phyloP scores from a whole-genome alignment of 2,113 vertebrate genomes.

The Calyptommatus sinebrachiatus region DNA sequence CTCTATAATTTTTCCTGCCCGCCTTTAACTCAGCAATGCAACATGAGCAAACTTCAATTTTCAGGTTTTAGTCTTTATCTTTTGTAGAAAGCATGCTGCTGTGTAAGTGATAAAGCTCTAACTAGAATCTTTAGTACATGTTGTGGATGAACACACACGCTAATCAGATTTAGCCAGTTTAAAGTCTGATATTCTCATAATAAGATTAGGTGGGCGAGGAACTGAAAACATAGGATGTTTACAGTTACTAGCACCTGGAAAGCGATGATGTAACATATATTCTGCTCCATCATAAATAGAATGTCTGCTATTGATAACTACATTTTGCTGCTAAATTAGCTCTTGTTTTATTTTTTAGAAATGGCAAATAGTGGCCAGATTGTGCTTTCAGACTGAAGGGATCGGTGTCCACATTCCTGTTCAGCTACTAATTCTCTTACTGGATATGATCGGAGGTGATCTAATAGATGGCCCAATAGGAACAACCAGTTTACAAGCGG shows the following conservation, averaged over 20 bases:
- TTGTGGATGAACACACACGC: conserved; percentile 71
- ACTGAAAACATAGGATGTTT: conserved; percentile 68
- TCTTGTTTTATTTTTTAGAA: conserved; percentile 19
- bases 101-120: conserved; percentile 59
- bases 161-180: conserved; percentile 81
- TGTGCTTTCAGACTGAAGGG: not conserved
- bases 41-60: conserved; percentile 31
- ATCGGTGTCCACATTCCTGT: not conserved
- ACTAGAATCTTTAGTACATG: conserved; percentile 65
- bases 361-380: not conserved
- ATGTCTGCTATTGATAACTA: conserved; percentile 19
- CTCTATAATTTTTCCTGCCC: conserved; percentile 20
- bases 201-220: conserved; percentile 73
- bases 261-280: conserved; percentile 53
- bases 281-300: conserved; percentile 40
- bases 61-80: conserved; percentile 15
- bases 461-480: not conserved
- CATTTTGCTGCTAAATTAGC: not conserved
- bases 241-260: conserved; percentile 64
- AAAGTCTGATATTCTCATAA: conserved; percentile 84
- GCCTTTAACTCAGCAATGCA: conserved; percentile 12
- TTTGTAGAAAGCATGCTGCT: conserved; percentile 12
- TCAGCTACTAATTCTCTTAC: not conserved
- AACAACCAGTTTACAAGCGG: not conserved
- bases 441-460: not conserved